Evolutionary conservation across 2,888 invertebrate genomes (phyloP).

Genomic region (Gibbula magus): DNA sequence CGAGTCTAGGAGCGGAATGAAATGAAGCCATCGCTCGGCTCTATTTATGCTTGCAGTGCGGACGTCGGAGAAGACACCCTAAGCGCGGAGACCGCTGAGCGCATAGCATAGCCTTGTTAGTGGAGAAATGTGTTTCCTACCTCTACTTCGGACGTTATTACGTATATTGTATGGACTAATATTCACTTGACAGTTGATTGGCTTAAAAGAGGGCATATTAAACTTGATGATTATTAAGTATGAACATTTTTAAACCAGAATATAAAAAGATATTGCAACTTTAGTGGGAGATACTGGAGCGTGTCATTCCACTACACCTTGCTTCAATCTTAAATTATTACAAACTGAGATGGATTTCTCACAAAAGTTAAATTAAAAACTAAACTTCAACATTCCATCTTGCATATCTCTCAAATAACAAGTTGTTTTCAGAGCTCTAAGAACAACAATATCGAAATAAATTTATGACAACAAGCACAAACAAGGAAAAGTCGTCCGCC

Average conservation of each 20-base stretch:
- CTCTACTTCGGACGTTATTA: not conserved
- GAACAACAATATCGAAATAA: not conserved
- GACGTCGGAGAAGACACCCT: slow-evolving; percentile 54
- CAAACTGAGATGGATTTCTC: not conserved
- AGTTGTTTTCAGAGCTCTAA: not conserved
- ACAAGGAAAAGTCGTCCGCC: slow-evolving; percentile 14
- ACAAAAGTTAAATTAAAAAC: not conserved
- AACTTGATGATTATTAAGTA: not conserved
- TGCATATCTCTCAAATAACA: not conserved
- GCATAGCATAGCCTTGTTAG: not conserved
- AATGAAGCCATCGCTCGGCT: not conserved
- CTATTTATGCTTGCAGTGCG: slow-evolving; percentile 45
- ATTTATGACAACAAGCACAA: slow-evolving; percentile 16
- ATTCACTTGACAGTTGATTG: not conserved
- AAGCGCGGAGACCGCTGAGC: slow-evolving; percentile 41
- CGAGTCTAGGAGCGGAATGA: not conserved
- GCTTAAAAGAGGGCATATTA: slow-evolving; percentile 12
- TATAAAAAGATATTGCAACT: not conserved
- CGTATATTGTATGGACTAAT: too few relatives aligned
- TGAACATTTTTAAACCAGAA: not conserved
- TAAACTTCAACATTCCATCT: not conserved
- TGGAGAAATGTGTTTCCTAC: slow-evolving; percentile 22
- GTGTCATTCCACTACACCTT: not conserved
- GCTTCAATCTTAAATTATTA: not conserved
- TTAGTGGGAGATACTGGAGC: slow-evolving; percentile 1